phyloP scores from a whole-genome alignment of 2,113 vertebrate genomes.

The Guaruba guarouba region DNA sequence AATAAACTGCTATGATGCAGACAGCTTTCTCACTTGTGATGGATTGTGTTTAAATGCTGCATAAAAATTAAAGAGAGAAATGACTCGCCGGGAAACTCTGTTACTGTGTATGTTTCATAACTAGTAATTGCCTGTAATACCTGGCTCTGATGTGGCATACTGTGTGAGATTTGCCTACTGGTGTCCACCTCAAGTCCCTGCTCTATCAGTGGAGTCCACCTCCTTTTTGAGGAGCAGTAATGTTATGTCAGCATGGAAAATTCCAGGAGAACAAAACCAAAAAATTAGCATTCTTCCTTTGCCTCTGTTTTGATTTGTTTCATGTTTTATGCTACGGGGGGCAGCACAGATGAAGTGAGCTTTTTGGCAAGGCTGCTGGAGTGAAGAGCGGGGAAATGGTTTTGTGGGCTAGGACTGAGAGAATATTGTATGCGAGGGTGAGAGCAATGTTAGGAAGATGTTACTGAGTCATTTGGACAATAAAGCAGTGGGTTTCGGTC shows the following conservation, averaged over 20 bases:
- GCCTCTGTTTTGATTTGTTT: background rate
- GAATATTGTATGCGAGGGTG: background rate
- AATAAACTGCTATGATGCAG: background rate
- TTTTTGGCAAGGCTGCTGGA: background rate
- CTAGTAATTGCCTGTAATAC: background rate
- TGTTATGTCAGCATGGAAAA: background rate
- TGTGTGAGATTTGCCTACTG: background rate
- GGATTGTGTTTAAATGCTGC: background rate
- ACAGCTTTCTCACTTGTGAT: background rate
- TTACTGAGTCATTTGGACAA: background rate
- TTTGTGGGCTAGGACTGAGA: background rate
- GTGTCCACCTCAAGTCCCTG: background rate
- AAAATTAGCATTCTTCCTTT: background rate
- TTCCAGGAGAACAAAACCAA: background rate
- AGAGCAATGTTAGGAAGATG: background rate
- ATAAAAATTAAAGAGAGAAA: background rate
- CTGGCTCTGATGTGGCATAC: background rate
- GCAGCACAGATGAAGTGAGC: conserved; percentile 4
- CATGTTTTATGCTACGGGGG: background rate
- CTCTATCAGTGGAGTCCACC: background rate
- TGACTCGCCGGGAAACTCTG: background rate
- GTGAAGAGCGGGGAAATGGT: background rate
- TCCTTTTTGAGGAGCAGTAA: background rate
- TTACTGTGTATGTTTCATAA: background rate
- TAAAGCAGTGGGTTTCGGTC: background rate